Evolutionary conservation across 2,113 vertebrate species (phyloP).

Genomic region (Lepisosteus osseus): DNA sequence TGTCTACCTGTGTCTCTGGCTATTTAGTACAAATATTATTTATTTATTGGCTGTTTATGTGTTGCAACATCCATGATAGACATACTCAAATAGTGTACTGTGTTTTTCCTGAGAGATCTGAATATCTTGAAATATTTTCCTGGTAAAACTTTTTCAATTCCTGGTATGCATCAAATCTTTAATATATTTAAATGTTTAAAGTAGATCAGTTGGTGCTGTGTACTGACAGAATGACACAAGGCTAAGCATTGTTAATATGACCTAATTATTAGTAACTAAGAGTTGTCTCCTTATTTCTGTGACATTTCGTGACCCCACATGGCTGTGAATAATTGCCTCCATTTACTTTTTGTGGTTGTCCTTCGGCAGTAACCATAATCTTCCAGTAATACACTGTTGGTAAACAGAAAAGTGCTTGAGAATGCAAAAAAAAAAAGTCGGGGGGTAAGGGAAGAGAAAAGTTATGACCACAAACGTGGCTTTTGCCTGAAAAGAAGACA

Average conservation of each 20-base stretch:
- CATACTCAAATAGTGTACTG: too few relatives aligned
- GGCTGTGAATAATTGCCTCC: neutral
- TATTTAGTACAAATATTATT: too few relatives aligned
- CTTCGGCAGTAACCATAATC: slow-evolving; percentile 10
- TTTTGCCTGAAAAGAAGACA: neutral
- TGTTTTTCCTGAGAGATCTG: too few relatives aligned
- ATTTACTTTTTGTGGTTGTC: neutral
- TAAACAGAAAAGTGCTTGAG: slow-evolving; percentile 4
- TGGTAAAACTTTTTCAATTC: too few relatives aligned
- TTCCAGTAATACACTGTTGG: slow-evolving; percentile 10
- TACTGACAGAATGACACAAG: slow-evolving; percentile 49
- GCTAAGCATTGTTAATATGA: slow-evolving; percentile 57
- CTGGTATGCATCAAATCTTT: too few relatives aligned
- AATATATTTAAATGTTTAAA: too few relatives aligned
- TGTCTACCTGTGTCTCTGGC: too few relatives aligned
- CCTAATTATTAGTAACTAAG: slow-evolving; percentile 41
- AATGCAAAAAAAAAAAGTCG: neutral
- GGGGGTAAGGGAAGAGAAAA: slow-evolving; percentile 5
- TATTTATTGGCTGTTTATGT: too few relatives aligned
- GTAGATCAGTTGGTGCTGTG: too few relatives aligned
- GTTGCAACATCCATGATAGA: too few relatives aligned
- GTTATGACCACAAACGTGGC: neutral
- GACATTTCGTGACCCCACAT: slow-evolving; percentile 21
- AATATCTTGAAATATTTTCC: too few relatives aligned
- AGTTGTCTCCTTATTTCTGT: slow-evolving; percentile 6